A percentile compares a stretch with the other conserved stretches of the same genome.
phyloP scores from a whole-genome alignment of 2,888 invertebrate species.

The Eupelmus urozonus region DNA sequence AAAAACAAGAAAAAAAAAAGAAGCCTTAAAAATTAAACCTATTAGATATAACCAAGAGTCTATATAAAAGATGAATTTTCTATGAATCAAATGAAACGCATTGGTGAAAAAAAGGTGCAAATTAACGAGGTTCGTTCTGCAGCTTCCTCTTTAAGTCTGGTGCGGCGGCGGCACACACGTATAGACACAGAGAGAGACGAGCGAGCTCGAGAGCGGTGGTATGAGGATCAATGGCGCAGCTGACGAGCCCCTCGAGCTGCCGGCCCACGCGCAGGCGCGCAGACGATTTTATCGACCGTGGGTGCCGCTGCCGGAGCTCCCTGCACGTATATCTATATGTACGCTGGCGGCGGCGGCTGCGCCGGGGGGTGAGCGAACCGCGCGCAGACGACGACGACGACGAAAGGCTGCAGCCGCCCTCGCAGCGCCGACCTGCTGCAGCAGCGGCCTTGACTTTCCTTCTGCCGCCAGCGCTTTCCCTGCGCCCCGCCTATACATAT shows the following conservation, averaged over 20 bases:
- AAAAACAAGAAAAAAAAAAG: too few species aligned
- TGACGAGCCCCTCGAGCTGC: constrained; percentile 70
- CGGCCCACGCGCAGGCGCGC: constrained; percentile 72
- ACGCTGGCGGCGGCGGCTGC: constrained; percentile 48
- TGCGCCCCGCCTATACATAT: not conserved
- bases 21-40: too few species aligned
- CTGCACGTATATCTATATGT: constrained; percentile 59
- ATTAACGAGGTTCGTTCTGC: constrained; percentile 64
- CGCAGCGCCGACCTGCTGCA: constrained; percentile 59
- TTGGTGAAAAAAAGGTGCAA: constrained; percentile 7
- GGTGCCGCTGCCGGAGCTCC: constrained; percentile 74
- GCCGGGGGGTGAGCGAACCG: not conserved
- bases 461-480: not conserved
- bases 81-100: not conserved
- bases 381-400: not conserved
- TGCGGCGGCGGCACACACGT: not conserved
- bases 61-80: too few species aligned
- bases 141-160: constrained; percentile 75
- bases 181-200: constrained; percentile 46
- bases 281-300: constrained; percentile 77
- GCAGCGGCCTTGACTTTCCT: constrained; percentile 73
- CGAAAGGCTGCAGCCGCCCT: not conserved
- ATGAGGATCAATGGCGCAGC: constrained; percentile 76
- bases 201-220: constrained; percentile 34
- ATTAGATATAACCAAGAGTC: too few species aligned